Percentiles rank a stretch among this genome's conserved stretches.
phyloP scores from a whole-genome alignment of 2,113 vertebrate species.

The Ciconia boyciana region DNA sequence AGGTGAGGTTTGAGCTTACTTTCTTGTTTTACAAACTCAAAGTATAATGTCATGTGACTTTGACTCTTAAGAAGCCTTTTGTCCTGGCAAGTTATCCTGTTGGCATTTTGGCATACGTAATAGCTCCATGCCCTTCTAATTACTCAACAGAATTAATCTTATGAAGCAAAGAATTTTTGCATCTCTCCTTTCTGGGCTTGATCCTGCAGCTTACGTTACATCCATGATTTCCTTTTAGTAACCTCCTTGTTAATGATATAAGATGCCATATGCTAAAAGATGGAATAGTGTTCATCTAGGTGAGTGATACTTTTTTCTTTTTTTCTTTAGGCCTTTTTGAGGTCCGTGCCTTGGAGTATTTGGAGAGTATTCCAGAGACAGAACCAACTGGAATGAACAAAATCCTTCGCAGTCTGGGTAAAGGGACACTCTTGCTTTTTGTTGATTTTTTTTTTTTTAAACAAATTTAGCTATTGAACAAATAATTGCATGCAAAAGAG shows the following conservation, averaged over 20 bases:
- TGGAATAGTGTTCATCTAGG: neutral
- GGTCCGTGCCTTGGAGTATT: constrained; percentile 84
- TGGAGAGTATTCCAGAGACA: constrained; percentile 83
- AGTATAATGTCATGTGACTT: neutral
- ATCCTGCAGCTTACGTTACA: neutral
- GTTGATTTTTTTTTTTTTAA: neutral
- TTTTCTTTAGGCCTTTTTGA: constrained; percentile 89
- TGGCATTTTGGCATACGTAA: rapidly evolving
- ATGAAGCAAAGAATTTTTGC: neutral
- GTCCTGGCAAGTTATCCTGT: neutral
- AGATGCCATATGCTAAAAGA: neutral
- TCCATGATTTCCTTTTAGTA: neutral
- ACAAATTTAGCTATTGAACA: neutral
- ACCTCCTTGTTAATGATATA: neutral
- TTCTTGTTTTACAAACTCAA: neutral
- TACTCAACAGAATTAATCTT: neutral
- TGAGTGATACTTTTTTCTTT: neutral
- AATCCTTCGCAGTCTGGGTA: constrained; percentile 93
- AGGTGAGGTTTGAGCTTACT: constrained; percentile 72
- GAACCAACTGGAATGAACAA: constrained; percentile 89
- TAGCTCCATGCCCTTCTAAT: neutral
- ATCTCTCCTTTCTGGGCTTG: neutral
- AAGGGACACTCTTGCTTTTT: constrained; percentile 21
- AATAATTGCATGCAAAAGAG: neutral
- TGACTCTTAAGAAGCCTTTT: neutral